Evolutionary conservation across 2,888 invertebrate species (phyloP).

Genomic region (Caenorhabditis becei): DNA sequence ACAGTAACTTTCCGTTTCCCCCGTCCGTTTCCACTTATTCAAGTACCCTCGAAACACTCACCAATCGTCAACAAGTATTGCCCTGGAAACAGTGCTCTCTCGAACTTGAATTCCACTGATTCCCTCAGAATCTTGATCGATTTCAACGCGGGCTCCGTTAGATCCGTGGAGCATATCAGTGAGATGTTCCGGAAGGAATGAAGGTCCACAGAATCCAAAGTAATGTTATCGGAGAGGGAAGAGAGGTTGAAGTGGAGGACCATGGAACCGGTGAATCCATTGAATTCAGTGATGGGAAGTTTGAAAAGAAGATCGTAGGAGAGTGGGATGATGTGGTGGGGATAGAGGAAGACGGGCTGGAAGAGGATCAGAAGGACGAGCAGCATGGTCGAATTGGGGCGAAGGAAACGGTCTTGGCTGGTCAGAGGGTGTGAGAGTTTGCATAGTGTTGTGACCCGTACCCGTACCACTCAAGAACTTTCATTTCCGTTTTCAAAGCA

Average conservation of each 20-base stretch:
- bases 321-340: slow-evolving; percentile 52
- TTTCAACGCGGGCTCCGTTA: slow-evolving; percentile 59
- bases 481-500: slow-evolving; percentile 56
- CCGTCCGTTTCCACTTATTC: no score
- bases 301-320: slow-evolving; percentile 68
- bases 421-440: slow-evolving; percentile 48
- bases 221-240: slow-evolving; percentile 50
- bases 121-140: slow-evolving; percentile 63
- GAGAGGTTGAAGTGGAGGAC: slow-evolving; percentile 65
- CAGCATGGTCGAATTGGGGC: no score
- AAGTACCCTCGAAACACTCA: no score
- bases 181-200: slow-evolving; percentile 69
- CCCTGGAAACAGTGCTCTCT: slow-evolving; percentile 54
- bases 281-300: slow-evolving; percentile 60
- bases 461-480: slow-evolving; percentile 53
- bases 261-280: slow-evolving; percentile 66
- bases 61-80: slow-evolving; percentile 70
- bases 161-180: slow-evolving; percentile 57
- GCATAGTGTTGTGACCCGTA: slow-evolving; percentile 54
- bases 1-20: no score
- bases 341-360: slow-evolving; percentile 14
- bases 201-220: slow-evolving; percentile 63
- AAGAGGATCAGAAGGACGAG: slow-evolving; percentile 16
- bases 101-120: slow-evolving; percentile 62
- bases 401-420: no score